phyloP scores from a whole-genome alignment of 2,888 invertebrate species.

The Himalopsyche kuldschensis region DNA sequence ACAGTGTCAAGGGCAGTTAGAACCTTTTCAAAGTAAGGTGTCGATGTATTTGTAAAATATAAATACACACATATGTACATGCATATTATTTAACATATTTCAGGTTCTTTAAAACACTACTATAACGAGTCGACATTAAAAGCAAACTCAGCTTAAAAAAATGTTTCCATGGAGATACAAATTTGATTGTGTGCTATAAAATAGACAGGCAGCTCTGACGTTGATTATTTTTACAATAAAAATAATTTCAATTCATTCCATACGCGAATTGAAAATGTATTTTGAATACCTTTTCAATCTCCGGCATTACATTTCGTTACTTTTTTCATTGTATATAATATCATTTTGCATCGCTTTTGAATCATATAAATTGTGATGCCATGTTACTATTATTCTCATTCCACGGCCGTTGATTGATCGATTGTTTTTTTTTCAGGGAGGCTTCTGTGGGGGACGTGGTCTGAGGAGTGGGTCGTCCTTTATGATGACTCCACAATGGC shows the following conservation, averaged over 20 bases:
- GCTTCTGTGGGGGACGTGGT: conserved; percentile 79
- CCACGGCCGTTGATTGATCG: neutral
- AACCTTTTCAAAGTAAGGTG: no score
- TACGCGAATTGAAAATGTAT: neutral
- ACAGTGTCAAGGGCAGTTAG: no score
- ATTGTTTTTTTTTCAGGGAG: conserved; percentile 61
- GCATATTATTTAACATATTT: no score
- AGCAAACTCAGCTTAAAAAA: no score
- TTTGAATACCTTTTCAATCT: neutral
- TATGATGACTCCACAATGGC: conserved; percentile 85
- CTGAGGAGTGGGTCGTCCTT: conserved; percentile 81
- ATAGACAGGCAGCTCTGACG: neutral
- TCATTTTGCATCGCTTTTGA: neutral
- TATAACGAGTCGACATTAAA: no score
- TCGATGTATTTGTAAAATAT: no score
- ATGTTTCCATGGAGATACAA: no score
- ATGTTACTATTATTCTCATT: neutral
- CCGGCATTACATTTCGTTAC: neutral
- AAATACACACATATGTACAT: no score
- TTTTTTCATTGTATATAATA: neutral
- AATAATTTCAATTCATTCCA: no score
- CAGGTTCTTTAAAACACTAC: no score
- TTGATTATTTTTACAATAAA: neutral
- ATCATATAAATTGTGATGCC: neutral
- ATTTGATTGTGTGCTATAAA: no score